phyloP scores from a whole-genome alignment of 92 coral and sea anemone genomes.

The Palythoa grandis region DNA sequence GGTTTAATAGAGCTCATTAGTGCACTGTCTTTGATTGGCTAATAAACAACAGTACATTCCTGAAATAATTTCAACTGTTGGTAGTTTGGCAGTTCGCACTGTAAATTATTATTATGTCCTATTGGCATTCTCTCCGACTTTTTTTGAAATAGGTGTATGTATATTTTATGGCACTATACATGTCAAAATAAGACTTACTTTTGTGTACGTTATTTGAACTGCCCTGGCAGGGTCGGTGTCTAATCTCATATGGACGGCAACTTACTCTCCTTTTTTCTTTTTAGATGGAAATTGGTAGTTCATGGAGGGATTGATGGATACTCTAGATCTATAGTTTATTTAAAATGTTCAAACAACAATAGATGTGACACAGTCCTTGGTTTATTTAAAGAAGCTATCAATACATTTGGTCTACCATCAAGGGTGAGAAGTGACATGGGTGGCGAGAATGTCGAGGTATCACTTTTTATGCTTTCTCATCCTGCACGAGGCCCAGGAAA shows the following conservation, averaged over 20 bases:
- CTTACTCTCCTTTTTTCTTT: background rate
- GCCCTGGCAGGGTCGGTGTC: background rate
- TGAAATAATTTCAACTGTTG: too few species aligned
- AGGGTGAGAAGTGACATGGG: background rate
- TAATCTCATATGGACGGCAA: background rate
- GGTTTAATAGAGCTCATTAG: too few species aligned
- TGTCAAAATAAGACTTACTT: background rate
- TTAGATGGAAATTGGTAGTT: slow-evolving; percentile 8
- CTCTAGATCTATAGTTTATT: background rate
- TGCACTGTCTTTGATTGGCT: too few species aligned
- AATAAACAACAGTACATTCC: too few species aligned
- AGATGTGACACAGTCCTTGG: background rate
- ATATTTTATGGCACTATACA: too few species aligned
- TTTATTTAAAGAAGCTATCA: background rate
- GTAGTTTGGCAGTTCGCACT: too few species aligned
- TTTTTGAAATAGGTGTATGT: too few species aligned
- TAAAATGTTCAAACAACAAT: background rate
- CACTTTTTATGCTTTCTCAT: background rate
- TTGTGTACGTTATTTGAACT: background rate
- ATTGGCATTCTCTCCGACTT: too few species aligned
- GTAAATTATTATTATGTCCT: too few species aligned
- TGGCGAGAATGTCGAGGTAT: background rate
- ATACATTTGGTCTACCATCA: background rate
- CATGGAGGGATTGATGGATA: slow-evolving; percentile 11
- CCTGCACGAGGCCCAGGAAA: background rate